Base-by-base conservation (phyloP, 2,797 vertebrate species). In the Bradypodion pumilum region DNA sequence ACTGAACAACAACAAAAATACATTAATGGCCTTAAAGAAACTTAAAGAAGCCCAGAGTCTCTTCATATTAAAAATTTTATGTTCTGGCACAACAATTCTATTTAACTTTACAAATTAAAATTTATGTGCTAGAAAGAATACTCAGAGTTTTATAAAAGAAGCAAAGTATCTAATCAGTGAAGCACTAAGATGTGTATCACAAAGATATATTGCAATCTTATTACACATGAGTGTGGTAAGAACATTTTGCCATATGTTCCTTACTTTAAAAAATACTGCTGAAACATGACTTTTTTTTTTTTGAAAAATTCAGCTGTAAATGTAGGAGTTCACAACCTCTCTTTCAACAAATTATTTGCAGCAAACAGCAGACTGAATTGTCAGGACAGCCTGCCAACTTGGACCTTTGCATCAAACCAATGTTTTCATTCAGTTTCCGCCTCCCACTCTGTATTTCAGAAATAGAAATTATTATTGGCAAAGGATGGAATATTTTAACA, bases 31-130 rank as follows among this genome's bases (percentile, higher is more conserved):
- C 73, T 77, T 87, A 76, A 21, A 76, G 1, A 1, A 86, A 1
- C 1, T 60, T 82, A 86, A 93, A 88, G 83, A 80, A 83, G 86
- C 78, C 25, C n/a, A 83, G 29, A 89, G 81, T 35, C 37, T 72
- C n/a, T 63, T 63, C 9, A 44, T 46, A 86, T 85, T 92, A 87
- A 85, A 88, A 89, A 90, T 82, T 60, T 85, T 89, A 87, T 87
- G 80, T 90, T 91, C 76, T 78, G 49, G 83, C 87, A 83, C 68
- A 91, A 52, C 85, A 87, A 83, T 85, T 91, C 89, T 59, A 86
- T 85, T 93, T 90, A 88, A 91, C 66, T 25, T 89, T 89, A 72
- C 85, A 92, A 91, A 93, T 89, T 88, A 80, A 69, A 92, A 87
- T 83, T 90, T 86, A 21, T 81, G 85, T 76, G 72, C 72, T 87